phyloP scores from a whole-genome alignment of 2,113 vertebrate species.

The Corythoichthys haematopterus region DNA sequence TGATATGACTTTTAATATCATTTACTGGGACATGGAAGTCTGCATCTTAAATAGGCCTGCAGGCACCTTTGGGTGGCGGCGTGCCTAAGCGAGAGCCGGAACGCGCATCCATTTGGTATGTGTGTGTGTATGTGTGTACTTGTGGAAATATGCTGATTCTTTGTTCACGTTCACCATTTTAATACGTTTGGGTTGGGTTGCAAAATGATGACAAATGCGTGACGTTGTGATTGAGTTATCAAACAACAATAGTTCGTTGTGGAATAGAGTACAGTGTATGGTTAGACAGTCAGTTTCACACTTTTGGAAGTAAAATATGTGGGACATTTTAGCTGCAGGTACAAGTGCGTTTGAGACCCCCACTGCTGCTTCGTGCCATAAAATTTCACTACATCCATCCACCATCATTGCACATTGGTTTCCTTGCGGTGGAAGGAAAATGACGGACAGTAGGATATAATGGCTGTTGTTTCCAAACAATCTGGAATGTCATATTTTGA shows the following conservation, averaged over 20 bases:
- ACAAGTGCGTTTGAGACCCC: no score
- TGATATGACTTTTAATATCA: conserved; percentile 72
- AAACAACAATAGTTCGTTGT: background rate
- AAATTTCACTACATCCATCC: no score
- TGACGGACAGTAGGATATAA: no score
- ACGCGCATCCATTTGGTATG: conserved; percentile 13
- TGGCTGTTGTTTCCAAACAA: no score
- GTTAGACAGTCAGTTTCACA: background rate
- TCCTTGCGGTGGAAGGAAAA: no score
- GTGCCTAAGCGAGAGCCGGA: conserved; percentile 15
- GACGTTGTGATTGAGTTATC: background rate
- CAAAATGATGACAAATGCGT: background rate
- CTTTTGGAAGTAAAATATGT: background rate
- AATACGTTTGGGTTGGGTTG: background rate
- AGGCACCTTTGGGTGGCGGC: conserved; percentile 48
- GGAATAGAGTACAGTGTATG: background rate
- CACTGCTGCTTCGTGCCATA: no score
- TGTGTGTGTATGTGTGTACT: background rate
- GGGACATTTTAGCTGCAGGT: no score
- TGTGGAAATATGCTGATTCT: background rate
- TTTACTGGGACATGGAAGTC: conserved; percentile 66
- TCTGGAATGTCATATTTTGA: no score
- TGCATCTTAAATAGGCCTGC: conserved; percentile 66
- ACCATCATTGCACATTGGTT: no score
- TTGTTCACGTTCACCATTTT: background rate